Percentiles rank a stretch among this genome's conserved stretches.
These are phyloP conservation scores for Ichneumoninae sp. DNA, from an alignment of 2,888 invertebrate species.

Conservation along the genomic window DNA sequence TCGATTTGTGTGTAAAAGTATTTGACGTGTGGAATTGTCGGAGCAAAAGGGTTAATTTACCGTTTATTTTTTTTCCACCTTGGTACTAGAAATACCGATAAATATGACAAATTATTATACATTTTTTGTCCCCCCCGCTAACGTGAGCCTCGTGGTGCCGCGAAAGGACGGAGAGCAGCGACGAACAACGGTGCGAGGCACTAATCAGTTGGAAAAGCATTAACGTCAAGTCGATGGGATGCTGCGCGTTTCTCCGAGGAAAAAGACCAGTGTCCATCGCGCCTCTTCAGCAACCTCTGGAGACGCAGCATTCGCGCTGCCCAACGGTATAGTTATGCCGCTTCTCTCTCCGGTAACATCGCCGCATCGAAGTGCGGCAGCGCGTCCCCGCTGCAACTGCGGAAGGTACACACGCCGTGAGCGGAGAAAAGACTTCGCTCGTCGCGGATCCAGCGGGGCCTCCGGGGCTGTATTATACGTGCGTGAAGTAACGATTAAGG, in stretches of 20 bases:
- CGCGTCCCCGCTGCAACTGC: conserved; percentile 50
- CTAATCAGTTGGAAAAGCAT: background rate
- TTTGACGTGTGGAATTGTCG: background rate
- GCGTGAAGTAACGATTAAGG: conserved; percentile 71
- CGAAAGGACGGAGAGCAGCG: background rate
- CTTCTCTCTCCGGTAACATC: conserved; percentile 14
- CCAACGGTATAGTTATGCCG: conserved; percentile 1
- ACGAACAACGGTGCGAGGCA: background rate
- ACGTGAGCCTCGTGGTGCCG: background rate
- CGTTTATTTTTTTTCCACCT: background rate
- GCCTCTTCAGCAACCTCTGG: conserved; percentile 9
- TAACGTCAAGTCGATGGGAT: background rate
- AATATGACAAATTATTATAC: background rate
- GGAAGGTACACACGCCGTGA: conserved; percentile 55
- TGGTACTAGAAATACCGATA: background rate
- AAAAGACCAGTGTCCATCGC: conserved; percentile 14
- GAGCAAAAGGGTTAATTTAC: background rate
- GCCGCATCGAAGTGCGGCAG: conserved; percentile 29
- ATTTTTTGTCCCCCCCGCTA: background rate
- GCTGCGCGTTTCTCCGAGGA: conserved; percentile 1
- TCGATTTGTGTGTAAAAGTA: background rate
- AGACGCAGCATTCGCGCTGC: conserved; percentile 8
- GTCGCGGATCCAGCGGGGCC: conserved; percentile 61
- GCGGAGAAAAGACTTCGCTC: conserved; percentile 45
- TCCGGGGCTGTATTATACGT: conserved; percentile 50